A percentile compares a stretch with the other conserved stretches of the same genome.
These are phyloP conservation scores for Hydrotaea cyrtoneurina DNA, from an alignment of 2,888 invertebrate genomes.

Conservation along the genomic window DNA sequence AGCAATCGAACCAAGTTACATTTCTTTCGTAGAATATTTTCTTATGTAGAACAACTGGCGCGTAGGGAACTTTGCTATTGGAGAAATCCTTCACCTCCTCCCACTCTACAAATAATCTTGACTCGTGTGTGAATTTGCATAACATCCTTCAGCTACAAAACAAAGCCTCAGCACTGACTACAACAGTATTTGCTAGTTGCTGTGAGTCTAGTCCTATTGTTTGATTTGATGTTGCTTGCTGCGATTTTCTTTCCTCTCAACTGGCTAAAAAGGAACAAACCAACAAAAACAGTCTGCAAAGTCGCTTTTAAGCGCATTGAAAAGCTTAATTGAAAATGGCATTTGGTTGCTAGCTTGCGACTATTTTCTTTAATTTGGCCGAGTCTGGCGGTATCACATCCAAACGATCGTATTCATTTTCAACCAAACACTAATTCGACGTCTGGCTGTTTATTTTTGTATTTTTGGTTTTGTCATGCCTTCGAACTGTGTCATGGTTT, in stretches of 20 bases:
- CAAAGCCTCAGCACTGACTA: conserved; percentile 46
- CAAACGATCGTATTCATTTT: conserved; percentile 51
- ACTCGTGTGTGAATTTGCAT: conserved; percentile 56
- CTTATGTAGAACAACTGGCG: too few species aligned
- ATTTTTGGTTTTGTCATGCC: conserved; percentile 3
- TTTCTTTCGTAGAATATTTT: conserved; percentile 58
- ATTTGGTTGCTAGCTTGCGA: conserved; percentile 40
- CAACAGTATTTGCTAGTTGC: conserved; percentile 34
- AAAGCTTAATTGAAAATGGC: conserved; percentile 69
- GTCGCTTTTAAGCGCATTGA: conserved; percentile 66
- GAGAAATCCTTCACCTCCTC: neutral
- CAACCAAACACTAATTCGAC: conserved; percentile 50
- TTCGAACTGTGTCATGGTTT: conserved; percentile 1
- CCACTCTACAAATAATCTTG: neutral
- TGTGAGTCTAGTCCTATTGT: conserved; percentile 28
- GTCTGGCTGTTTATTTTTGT: too few species aligned
- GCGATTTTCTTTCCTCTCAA: neutral
- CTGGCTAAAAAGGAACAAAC: neutral
- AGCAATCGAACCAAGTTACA: conserved; percentile 38
- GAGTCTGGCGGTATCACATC: conserved; percentile 52
- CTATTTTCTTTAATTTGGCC: conserved; percentile 40
- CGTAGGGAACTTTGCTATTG: too few species aligned
- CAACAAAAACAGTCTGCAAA: conserved; percentile 49
- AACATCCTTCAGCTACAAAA: conserved; percentile 60
- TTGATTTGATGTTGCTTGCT: neutral